Conservation (phyloP, 2,888 invertebrate species). For the Anthophora plumipes region DNA sequence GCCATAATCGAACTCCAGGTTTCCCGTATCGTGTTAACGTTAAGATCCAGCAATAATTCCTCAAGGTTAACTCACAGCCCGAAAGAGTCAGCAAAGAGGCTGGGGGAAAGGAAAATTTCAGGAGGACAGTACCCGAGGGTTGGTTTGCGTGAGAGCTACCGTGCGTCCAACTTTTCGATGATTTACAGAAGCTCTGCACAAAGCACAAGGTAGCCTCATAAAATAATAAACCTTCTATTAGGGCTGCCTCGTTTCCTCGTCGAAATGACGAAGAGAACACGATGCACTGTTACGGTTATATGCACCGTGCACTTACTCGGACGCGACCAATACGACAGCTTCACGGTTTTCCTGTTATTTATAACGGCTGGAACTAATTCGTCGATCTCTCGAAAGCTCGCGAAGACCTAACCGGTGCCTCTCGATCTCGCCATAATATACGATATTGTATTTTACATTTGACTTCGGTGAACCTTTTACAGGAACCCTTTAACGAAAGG, state of each 20-base stretch:
- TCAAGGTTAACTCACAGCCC: slow-evolving; percentile 43
- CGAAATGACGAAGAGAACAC: background rate
- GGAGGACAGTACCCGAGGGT: slow-evolving; percentile 15
- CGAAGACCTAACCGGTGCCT: background rate
- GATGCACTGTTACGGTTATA: slow-evolving; percentile 46
- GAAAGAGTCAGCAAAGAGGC: background rate
- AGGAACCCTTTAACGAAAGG: background rate
- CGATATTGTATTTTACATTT: slow-evolving; percentile 14
- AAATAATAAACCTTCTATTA: slow-evolving; percentile 82
- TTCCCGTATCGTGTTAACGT: slow-evolving; percentile 41
- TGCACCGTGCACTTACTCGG: slow-evolving; percentile 6
- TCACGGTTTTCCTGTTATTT: slow-evolving; percentile 74
- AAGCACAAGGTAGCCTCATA: slow-evolving; percentile 78
- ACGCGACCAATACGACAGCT: slow-evolving; percentile 18
- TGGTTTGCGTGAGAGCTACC: slow-evolving; percentile 71
- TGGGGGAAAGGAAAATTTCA: background rate
- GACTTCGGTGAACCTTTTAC: background rate
- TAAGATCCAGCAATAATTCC: slow-evolving; percentile 22
- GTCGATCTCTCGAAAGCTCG: slow-evolving; percentile 7
- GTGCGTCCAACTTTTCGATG: slow-evolving; percentile 72
- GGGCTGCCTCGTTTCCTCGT: slow-evolving; percentile 54
- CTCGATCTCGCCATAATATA: background rate
- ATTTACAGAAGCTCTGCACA: slow-evolving; percentile 73
- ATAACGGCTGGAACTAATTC: slow-evolving; percentile 73
- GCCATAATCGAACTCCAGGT: slow-evolving; percentile 16